Base-by-base conservation (phyloP, 2,797 vertebrate genomes). In the Phoeniculus purpureus region DNA sequence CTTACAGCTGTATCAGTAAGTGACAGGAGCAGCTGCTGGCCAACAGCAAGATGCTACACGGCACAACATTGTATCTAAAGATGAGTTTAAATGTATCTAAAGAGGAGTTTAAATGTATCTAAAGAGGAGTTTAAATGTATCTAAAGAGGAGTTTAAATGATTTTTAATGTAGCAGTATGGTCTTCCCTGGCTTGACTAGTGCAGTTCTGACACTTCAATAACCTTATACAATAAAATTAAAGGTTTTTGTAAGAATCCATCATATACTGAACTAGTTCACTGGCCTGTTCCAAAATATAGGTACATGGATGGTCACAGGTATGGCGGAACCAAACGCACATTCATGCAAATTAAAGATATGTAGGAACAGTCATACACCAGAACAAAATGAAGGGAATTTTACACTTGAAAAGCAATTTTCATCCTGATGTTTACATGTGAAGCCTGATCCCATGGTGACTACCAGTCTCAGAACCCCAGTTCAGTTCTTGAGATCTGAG, bases 31-130 rank as follows among this genome's bases (percentile, higher is more conserved):
- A 90, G 54, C 17, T 32, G 54, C 75, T 87, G 43, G 65, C 13
- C 40, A 17, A 8, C 34, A 40, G n/a, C 67, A 48, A 76, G 73
- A 73, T 21, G 16, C 32, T 62, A 4, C 0, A 0, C 18, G 54
- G 8, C 5, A 13, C 29, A 52, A 20, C 10, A 19, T 13, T n/a
- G 7, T 25, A 62, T 22, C 58, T 31, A 85, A 81, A 68, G 12
- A 22, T 1, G 19, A 73, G 20, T 4, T 9, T 27, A 50, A 40
- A 27, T 8, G 5, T 40, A n/a, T n/a, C n/a, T n/a, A n/a, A n/a
- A n/a, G n/a, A n/a, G n/a, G n/a, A n/a, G n/a, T n/a, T n/a, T n/a
- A n/a, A n/a, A n/a, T n/a, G n/a, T n/a, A n/a, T n/a, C n/a, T n/a
- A n/a, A n/a, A n/a, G n/a, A n/a, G n/a, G n/a, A n/a, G n/a, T n/a